Base-by-base conservation (phyloP, 2,113 vertebrate genomes). In the Corythoichthys haematopterus region DNA sequence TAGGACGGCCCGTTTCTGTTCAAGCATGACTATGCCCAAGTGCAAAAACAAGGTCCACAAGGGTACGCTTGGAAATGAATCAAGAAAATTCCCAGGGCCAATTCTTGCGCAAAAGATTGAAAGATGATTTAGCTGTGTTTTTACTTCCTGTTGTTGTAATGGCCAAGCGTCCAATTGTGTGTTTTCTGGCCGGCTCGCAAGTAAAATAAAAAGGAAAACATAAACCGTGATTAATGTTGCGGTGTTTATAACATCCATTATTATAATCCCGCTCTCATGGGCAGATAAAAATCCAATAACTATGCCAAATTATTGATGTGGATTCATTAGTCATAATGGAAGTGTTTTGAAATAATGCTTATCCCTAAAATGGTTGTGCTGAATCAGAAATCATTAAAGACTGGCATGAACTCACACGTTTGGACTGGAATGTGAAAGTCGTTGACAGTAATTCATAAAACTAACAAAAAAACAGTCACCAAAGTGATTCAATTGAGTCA, bases 401-500 rank as follows among this genome's bases (percentile, higher is more conserved):
- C 61, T 48, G 57, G 61, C 52, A 78, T 6, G 15, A 59, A 71
- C 58, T 57, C 62, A 65, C 28, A 55, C 68, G 48, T 56, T 20
- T 36, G 33, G 55, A 53, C 64, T 66, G 68, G 64, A 73, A 76
- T 62, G 66, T 57, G n/a, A 64, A 71, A 62, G 60, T 63, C 58
- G 65, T 80, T 56, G 14, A 65, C 48, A 71, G 77, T 64, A 57
- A 64, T 81, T 59, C 16, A 62, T 36, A 71, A 77, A 50, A 60
- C 40, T 51, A 74, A 72, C 62, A 71, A 70, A 14, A 73, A 75
- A 75, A 75, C 37, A 81, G 66, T 78, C 66, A 66, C 57, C 9
- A 38, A 63, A 76, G 10, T 38, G 61, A 72, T 71, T 68, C 60
- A 59, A 69, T 74, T 59, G 16, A 57, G 58, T 64, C 57, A 79